A percentile compares a stretch with the other conserved stretches of the same genome.
phyloP scores from a whole-genome alignment of 2,113 vertebrate species.

The Ctenomys sociabilis region DNA sequence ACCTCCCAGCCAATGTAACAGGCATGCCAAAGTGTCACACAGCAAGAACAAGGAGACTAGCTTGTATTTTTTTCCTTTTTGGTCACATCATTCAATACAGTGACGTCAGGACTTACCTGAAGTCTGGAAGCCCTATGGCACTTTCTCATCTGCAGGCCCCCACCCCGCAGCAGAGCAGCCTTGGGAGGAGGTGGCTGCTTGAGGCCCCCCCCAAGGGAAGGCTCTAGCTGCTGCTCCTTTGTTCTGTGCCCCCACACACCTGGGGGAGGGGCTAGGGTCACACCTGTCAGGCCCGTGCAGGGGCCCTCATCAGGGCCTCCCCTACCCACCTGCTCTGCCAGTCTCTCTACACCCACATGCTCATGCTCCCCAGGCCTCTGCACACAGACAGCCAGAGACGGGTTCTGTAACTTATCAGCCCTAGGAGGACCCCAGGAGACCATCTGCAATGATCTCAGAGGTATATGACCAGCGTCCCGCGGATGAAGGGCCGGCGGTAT shows the following conservation, averaged over 20 bases:
- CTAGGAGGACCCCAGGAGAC: neutral
- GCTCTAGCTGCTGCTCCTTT: neutral
- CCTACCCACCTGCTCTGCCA: no score
- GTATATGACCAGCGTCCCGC: neutral
- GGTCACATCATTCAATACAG: neutral
- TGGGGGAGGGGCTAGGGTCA: neutral
- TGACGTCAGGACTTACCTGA: neutral
- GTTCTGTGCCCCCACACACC: neutral
- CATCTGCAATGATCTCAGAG: neutral
- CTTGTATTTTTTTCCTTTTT: neutral
- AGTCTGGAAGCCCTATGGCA: neutral
- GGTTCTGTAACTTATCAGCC: neutral
- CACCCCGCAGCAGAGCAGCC: neutral
- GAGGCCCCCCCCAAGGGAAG: neutral
- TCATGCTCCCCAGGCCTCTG: neutral
- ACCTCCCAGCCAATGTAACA: neutral
- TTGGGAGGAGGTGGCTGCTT: neutral
- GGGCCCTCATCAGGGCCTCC: neutral
- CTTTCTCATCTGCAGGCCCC: neutral
- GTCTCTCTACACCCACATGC: neutral
- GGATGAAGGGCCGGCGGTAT: no score
- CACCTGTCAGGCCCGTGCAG: neutral
- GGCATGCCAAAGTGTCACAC: neutral
- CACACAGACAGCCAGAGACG: neutral
- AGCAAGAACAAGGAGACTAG: neutral